These are phyloP conservation scores for Steinernema feltiae DNA, from an alignment of 1,140 invertebrate genomes.

Conservation along the genomic window DNA sequence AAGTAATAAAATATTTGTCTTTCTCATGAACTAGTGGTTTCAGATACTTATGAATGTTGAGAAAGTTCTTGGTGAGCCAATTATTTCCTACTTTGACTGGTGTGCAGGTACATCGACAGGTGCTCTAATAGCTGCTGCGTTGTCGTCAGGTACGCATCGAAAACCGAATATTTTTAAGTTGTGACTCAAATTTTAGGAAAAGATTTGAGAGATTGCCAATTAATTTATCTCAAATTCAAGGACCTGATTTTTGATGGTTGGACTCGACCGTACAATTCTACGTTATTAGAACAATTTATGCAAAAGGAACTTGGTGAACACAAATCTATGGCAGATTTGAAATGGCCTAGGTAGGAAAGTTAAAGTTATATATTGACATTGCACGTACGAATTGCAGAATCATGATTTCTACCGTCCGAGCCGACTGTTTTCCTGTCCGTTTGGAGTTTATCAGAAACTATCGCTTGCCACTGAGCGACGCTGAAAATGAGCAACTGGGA, in stretches of 20 bases:
- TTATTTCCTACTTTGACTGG: slow-evolving; percentile 75
- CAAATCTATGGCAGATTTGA: slow-evolving; percentile 78
- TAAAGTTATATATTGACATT: slow-evolving; percentile 30
- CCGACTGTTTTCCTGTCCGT: slow-evolving; percentile 83
- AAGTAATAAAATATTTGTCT: slow-evolving; percentile 30
- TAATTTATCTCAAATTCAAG: slow-evolving; percentile 55
- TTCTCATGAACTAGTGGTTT: background rate
- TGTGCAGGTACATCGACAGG: slow-evolving; percentile 93
- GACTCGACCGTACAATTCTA: slow-evolving; percentile 63
- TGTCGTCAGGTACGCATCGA: slow-evolving; percentile 62
- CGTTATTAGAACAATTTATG: slow-evolving; percentile 76
- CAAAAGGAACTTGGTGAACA: slow-evolving; percentile 79
- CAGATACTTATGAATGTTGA: slow-evolving; percentile 52
- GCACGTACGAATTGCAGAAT: slow-evolving; percentile 63
- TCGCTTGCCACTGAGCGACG: slow-evolving; percentile 64
- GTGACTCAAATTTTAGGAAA: slow-evolving; percentile 40
- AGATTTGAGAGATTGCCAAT: slow-evolving; percentile 45
- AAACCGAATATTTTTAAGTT: no score
- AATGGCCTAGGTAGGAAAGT: slow-evolving; percentile 67
- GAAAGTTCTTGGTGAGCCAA: slow-evolving; percentile 44
- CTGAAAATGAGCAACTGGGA: slow-evolving; percentile 61
- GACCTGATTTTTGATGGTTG: slow-evolving; percentile 55
- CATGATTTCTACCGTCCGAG: slow-evolving; percentile 82
- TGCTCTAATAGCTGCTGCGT: slow-evolving; percentile 78
- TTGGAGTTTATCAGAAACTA: slow-evolving; percentile 91